Evolutionary conservation across 2,113 vertebrate genomes (phyloP).

Genomic region (Carassius carassius): DNA sequence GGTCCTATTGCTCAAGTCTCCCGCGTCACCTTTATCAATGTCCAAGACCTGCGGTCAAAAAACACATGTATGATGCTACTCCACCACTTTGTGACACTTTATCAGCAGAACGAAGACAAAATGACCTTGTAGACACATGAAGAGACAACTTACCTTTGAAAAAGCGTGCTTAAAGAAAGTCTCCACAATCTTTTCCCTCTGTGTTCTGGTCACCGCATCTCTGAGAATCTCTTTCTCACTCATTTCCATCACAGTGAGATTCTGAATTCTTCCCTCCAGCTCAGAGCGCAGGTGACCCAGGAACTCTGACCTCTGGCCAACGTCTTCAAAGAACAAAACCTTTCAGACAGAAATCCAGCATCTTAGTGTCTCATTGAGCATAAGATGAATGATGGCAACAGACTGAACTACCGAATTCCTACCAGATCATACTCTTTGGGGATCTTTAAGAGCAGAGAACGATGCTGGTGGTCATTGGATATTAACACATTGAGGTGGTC

Average conservation of each 20-base stretch:
- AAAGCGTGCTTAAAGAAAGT: slow-evolving; percentile 94
- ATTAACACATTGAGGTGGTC: slow-evolving; percentile 76
- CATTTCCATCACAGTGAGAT: slow-evolving; percentile 72
- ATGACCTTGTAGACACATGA: not conserved
- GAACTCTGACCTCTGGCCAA: slow-evolving; percentile 78
- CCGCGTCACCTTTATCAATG: slow-evolving; percentile 81
- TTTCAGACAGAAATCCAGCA: slow-evolving; percentile 57
- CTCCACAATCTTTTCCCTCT: slow-evolving; percentile 88
- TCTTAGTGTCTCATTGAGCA: not conserved
- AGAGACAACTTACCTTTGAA: slow-evolving; percentile 79
- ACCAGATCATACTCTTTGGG: slow-evolving; percentile 96
- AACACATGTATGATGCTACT: slow-evolving; percentile 37
- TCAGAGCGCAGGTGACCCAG: slow-evolving; percentile 68
- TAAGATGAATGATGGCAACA: not conserved
- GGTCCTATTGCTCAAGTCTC: slow-evolving; percentile 79
- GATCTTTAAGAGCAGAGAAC: slow-evolving; percentile 84
- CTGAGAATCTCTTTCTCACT: slow-evolving; percentile 81
- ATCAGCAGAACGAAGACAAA: not conserved
- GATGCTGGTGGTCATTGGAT: slow-evolving; percentile 77
- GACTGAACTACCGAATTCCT: slow-evolving; percentile 41
- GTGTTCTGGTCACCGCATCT: slow-evolving; percentile 84
- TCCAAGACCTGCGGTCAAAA: slow-evolving; percentile 81
- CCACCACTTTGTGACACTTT: slow-evolving; percentile 43
- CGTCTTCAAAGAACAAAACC: slow-evolving; percentile 86
- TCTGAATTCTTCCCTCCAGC: slow-evolving; percentile 56